Evolutionary conservation across 2,113 vertebrate genomes (phyloP), one percentile per base, ranked within the genome.

Genomic region (Gambusia holbrooki): DNA sequence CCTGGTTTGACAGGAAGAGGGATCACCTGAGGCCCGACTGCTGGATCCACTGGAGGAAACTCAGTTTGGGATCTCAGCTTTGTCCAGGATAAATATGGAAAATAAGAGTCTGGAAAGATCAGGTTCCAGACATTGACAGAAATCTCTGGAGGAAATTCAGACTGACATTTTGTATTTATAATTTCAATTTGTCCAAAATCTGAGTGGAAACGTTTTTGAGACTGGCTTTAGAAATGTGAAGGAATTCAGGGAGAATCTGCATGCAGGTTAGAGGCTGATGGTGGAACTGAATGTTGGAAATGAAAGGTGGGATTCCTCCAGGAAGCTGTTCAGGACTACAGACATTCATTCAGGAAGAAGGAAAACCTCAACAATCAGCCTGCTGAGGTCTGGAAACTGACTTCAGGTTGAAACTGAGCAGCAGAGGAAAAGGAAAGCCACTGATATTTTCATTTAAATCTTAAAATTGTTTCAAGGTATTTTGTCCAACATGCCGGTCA

Each of bases 1-100:
- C 94, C 97, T 98, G 87, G 62, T 61, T 0, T 22, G 22, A 15
- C 51, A 40, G 22, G 30, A 30, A 60, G 33, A 48, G 81, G 51
- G 74, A 1, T 5, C n/a, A 62, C 45, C 60, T 77, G 29, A 62
- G 73, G 63, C 64, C 65, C 1, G 12, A 37, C 22, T 3, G 25
- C 51, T 2, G 9, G 48, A n/a, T 62, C 13, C 22, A 54, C 48
- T 25, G 22, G 22, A 54, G 2, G 6, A 10, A 10, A 3, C 19
- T 9, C 51, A n/a, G 22, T 54, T 54, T 25, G 22, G 51, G 10
- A 54, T 54, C 15, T 54, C 22, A 54, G 51, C 6, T 54, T 25
- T 37, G 2, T 37, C 9, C 35, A 37, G 35, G 35, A 37, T 3
- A 37, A 3, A 37, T 11, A 12, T 37, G 35, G 10, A 37, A 37